Base-by-base conservation (phyloP, 2,888 invertebrate genomes). In the Leuctra nigra region DNA sequence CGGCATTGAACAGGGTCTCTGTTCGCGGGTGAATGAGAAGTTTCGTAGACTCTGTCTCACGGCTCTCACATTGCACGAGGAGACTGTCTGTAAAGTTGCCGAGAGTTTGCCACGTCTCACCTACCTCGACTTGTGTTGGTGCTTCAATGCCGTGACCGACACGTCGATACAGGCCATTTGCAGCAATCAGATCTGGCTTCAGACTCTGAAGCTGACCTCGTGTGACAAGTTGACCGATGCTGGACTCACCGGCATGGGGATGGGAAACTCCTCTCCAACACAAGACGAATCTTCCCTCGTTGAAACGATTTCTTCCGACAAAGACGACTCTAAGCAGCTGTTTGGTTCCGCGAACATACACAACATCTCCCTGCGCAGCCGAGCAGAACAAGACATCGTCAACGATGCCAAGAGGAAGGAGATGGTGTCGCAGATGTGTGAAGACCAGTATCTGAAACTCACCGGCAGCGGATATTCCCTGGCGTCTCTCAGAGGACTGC, bases 111-210 rank as follows among this genome's bases (percentile, higher is more conserved):
- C 77, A 1, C 77, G 78, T 57, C 70, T 87, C 41, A 75, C 72
- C 0, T 69, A 75, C 20, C 72, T 88, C 20, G 82, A 87, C 67
- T 67, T 87, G 46, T 82, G 82, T 57, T 81, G 80, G 63, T 87
- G 87, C 67, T 81, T 83, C 62, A 81, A 79, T 71, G 82, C 80
- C n/a, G 81, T 87, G 1, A 85, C 85, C 2, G 85, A 87, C 66
- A 75, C 75, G 58, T 81, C 60, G 7, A 54, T 61, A 18, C 82
- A 86, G 72, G 79, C 78, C 39, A 77, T 88, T 62, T 82, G 86
- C 59, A 77, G 80, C 63, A 77, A 83, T 64, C 76, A 86, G 64
- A 68, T 77, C 14, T 70, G 74, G 62, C 71, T 88, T 39, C 74
- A 79, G 38, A 77, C 73, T 20, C 74, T 88, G 44, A 79, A 79